phyloP scores from a whole-genome alignment of 2,113 vertebrate genomes.

The Salvator merianae region DNA sequence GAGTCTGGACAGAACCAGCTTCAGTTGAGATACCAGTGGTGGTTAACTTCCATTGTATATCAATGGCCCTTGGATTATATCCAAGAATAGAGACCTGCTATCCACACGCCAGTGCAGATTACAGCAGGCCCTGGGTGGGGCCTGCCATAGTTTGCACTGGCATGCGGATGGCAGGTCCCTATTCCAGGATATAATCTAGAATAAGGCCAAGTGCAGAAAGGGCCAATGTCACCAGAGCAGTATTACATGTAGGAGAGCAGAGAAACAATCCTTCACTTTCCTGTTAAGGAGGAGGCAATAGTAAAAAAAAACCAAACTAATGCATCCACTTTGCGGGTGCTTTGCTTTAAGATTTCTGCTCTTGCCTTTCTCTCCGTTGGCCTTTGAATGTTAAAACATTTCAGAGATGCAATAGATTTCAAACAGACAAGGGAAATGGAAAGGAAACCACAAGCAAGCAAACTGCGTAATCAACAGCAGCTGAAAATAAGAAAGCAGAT shows the following conservation, averaged over 20 bases:
- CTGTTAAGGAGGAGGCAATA: neutral
- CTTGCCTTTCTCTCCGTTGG: neutral
- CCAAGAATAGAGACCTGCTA: no score
- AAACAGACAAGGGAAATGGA: neutral
- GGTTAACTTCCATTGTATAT: no score
- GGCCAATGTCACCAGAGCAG: neutral
- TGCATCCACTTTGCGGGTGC: no score
- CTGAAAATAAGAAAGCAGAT: neutral
- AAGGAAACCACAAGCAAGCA: neutral
- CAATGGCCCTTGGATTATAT: no score
- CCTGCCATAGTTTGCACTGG: no score
- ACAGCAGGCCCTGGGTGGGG: no score
- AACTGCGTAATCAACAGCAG: neutral
- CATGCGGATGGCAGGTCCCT: no score
- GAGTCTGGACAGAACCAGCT: constrained; percentile 22
- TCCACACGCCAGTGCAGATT: no score
- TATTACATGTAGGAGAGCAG: neutral
- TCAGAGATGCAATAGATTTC: neutral
- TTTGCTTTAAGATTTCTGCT: neutral
- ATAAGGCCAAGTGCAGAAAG: neutral
- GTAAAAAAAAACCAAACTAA: no score
- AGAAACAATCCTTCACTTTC: neutral
- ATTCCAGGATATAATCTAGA: no score
- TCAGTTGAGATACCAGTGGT: no score
- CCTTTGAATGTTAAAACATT: neutral